Percentiles rank a stretch among this genome's conserved stretches.
Conservation (phyloP, 2,797 vertebrate genomes). For the Trachurus trachurus region DNA sequence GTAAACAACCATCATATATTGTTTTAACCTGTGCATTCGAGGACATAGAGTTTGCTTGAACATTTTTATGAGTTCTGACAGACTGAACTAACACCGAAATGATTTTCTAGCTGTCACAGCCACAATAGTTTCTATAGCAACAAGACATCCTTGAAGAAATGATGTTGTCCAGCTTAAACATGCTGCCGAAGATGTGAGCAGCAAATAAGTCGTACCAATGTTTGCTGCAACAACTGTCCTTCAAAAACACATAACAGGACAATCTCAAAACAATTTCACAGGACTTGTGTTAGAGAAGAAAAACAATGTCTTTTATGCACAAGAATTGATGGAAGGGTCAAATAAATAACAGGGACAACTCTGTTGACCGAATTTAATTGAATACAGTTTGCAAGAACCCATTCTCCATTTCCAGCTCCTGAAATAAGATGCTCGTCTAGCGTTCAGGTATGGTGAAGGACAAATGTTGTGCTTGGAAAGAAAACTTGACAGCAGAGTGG, state of each 20-base stretch:
- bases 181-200: background rate
- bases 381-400: background rate
- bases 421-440: background rate
- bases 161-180: constrained; percentile 45
- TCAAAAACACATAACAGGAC: background rate
- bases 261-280: background rate
- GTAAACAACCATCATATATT: background rate
- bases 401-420: background rate
- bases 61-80: background rate
- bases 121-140: constrained; percentile 75
- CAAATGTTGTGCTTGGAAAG: background rate
- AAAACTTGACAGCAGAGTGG: background rate
- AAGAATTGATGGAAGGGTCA: too few species aligned
- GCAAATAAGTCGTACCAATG: background rate
- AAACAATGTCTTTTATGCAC: background rate
- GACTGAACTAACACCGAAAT: constrained; percentile 10
- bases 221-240: background rate
- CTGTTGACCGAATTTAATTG: background rate
- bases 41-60: constrained; percentile 2
- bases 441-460: background rate
- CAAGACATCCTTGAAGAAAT: constrained; percentile 63
- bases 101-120: constrained; percentile 47
- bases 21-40: background rate
- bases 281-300: background rate
- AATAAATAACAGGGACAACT: too few species aligned